Evolutionary conservation across 2,888 invertebrate species (phyloP).

Genomic region (Pachliopta kotzebuea): DNA sequence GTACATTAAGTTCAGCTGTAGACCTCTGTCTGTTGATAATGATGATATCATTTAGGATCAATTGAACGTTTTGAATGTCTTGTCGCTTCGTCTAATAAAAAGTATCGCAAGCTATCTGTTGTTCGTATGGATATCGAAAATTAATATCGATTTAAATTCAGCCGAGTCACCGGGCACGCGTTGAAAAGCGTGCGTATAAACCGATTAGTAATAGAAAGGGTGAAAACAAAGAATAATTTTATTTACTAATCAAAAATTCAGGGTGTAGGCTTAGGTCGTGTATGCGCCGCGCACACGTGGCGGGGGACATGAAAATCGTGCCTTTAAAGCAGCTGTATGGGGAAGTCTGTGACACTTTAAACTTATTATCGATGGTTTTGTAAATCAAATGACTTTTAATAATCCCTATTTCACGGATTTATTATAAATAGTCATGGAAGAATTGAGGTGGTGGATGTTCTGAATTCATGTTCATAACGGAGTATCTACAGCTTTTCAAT

Average conservation of each 20-base stretch:
- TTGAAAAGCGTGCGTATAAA: constrained; percentile 60
- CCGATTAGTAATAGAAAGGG: constrained; percentile 72
- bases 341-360: constrained; percentile 37
- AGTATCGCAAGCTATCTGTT: constrained; percentile 29
- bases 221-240: constrained; percentile 69
- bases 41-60: too few species aligned
- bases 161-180: constrained; percentile 58
- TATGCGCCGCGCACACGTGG: constrained; percentile 72
- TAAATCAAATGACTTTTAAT: neutral
- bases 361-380: constrained; percentile 31
- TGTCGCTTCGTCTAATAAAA: too few species aligned
- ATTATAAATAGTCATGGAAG: too few species aligned
- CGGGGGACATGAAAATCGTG: constrained; percentile 76
- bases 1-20: too few species aligned
- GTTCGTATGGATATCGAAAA: constrained; percentile 48
- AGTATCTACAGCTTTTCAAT: too few species aligned
- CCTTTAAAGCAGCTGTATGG: constrained; percentile 50
- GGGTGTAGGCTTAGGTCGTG: constrained; percentile 68
- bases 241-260: constrained; percentile 70
- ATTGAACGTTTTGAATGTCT: too few species aligned
- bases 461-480: too few species aligned
- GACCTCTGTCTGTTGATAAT: too few species aligned
- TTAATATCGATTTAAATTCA: constrained; percentile 64
- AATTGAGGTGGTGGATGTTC: too few species aligned
- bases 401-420: too few species aligned